Evolutionary conservation across 2,113 vertebrate genomes (phyloP), one percentile per base, ranked within the genome.

Genomic region (Macaca mulatta): DNA sequence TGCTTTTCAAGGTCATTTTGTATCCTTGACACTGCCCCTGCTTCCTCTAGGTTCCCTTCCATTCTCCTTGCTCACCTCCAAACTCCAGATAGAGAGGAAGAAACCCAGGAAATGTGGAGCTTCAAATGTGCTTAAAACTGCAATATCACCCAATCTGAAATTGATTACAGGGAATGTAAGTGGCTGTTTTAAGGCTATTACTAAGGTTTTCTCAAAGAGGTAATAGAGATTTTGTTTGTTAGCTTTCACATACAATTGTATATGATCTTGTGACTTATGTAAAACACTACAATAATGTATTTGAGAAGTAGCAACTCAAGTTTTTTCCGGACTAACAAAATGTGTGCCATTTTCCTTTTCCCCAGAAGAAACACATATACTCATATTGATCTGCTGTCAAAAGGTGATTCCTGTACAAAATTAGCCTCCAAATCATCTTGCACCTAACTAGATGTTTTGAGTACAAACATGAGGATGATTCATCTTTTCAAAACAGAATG

Each of bases 361-460:
- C 55, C 35, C 25, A 38, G 55, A 94, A 75, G 59, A 89, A 89
- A 75, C 78, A 86, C 78, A 64, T 40, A 55, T 72, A 27, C 90
- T 38, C 27, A 94, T 89, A 97, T 91, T n/a, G 94, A 98, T 96
- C 94, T 79, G 14, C 89, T 97, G 79, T 97, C 97, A 92, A 84
- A 93, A 93, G 30, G 57, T 38, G 69, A 93, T 89, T 97, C 69
- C 86, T 93, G 52, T 14, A 90, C 59, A 64, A 92, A 97, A 97
- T 94, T 70, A 93, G 81, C 70, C 95, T 89, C 82, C 74, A 89
- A 93, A 97, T 96, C 85, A 96, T 67, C 95, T 67, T 72, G 32
- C 52, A 50, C 59, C 85, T 91, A 74, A 96, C 88, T 45, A 40
- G 69, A 90, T 61, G 57, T 50, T 92, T 80, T 52, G 75, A 83